These are phyloP conservation scores for Stylophora pistillata DNA, from an alignment of 64 coral and sea anemone genomes.

Conservation along the genomic window DNA sequence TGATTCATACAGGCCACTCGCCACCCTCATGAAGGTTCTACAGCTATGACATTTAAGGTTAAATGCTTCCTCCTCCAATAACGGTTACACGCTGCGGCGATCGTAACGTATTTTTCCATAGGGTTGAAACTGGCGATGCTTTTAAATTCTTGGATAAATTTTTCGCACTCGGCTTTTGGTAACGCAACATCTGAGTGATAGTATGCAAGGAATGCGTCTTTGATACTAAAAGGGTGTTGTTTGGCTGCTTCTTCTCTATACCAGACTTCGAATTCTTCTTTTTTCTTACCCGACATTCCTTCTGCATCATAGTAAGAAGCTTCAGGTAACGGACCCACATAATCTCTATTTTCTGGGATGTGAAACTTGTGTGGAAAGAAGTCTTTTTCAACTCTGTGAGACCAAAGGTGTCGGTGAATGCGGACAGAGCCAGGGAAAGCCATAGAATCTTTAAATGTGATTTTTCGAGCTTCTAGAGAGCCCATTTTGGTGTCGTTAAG, in stretches of 20 bases:
- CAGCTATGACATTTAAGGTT: no score
- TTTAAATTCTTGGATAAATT: conserved; percentile 35
- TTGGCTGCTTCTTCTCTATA: not conserved
- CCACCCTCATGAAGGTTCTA: no score
- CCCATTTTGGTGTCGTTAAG: not conserved
- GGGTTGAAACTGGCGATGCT: not conserved
- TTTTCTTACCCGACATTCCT: not conserved
- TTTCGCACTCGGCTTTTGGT: not conserved
- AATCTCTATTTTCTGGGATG: not conserved
- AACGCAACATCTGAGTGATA: conserved; percentile 34
- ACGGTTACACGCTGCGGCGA: not conserved
- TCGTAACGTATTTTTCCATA: not conserved
- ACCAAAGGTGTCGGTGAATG: not conserved
- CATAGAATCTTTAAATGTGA: not conserved
- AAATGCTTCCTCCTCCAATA: no score
- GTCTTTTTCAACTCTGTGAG: not conserved
- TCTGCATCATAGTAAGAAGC: not conserved
- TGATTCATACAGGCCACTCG: no score
- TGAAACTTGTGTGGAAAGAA: conserved; percentile 18
- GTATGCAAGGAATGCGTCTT: conserved; percentile 1
- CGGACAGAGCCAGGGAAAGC: not conserved
- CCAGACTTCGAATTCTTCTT: not conserved
- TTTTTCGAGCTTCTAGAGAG: not conserved
- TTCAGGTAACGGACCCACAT: not conserved
- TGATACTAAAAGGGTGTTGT: not conserved